These are phyloP conservation scores for Lemur catta DNA, from an alignment of 2,797 vertebrate genomes.

Conservation along the genomic window DNA sequence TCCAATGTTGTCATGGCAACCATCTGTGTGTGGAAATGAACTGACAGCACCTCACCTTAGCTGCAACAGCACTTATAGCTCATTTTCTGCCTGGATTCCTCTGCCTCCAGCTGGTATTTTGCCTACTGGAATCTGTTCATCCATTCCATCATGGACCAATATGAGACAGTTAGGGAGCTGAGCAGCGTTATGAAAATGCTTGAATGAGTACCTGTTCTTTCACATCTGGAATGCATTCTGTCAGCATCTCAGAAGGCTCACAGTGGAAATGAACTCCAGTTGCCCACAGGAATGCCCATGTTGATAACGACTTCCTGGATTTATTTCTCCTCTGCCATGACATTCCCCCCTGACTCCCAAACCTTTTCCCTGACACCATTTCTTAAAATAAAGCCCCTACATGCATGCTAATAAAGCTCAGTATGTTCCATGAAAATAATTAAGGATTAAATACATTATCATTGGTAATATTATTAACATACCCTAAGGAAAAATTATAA, in stretches of 20 bases:
- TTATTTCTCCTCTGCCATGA: neutral
- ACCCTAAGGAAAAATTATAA: neutral
- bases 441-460: neutral
- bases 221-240: neutral
- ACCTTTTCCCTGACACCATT: neutral
- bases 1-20: neutral
- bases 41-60: neutral
- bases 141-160: neutral
- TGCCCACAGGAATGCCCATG: rapidly evolving
- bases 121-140: neutral
- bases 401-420: neutral
- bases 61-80: neutral
- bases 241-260: neutral
- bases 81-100: neutral
- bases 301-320: neutral
- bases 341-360: neutral
- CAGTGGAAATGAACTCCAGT: neutral
- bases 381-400: neutral
- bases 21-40: neutral
- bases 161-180: neutral
- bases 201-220: neutral
- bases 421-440: neutral
- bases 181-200: rapidly evolving
- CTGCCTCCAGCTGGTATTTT: neutral
- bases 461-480: neutral